Evolutionary conservation across 1,140 invertebrate species (phyloP), one percentile per base, ranked within the genome.

Genomic region (Zaprionus africanus): DNA sequence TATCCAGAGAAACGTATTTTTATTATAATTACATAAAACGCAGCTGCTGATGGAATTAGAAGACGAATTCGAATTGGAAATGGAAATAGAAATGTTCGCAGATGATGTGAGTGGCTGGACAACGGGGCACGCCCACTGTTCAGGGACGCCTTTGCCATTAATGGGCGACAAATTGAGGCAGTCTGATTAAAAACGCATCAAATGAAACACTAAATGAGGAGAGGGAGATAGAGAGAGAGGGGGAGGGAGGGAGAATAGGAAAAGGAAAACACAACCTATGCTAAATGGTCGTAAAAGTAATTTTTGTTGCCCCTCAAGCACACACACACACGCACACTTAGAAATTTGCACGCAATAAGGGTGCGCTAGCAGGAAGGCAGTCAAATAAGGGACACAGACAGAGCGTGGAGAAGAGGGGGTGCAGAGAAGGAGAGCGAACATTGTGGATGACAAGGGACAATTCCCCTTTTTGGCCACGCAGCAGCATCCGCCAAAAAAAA

Each of bases 121-220:
- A 70, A 46, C 34, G 22, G 38, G 36, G 43, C 49, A 78, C 76
- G 81, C 81, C 81, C 22, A 22, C 22, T 22, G 22, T 22, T 22
- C 22, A 22, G 22, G 1, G 22, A 78, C 76, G 81, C 81, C 81
- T 71, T 63, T 78, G 56, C 62, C 67, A 68, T 75, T 81, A 78
- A 58, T 19, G 65, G 60, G 38, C 66, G 77, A 62, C 82, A 85
- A 85, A 85, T 81, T 85, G 78, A 78, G 78, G 82, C 82, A 81
- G 84, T 85, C 78, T 85, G 82, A 85, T 85, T 85, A 85, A 85
- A 85, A 85, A 85, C 82, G 78, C 82, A 85, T 85, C 79, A 85
- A 85, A 85, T 81, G 65, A 75, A 81, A 71, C n/a, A 19, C 65
- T 53, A 71, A 85, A 73, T 57, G 80, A 12, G 58, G 7, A 53